phyloP scores from a whole-genome alignment of 1,140 invertebrate species.

The Atta texana region DNA sequence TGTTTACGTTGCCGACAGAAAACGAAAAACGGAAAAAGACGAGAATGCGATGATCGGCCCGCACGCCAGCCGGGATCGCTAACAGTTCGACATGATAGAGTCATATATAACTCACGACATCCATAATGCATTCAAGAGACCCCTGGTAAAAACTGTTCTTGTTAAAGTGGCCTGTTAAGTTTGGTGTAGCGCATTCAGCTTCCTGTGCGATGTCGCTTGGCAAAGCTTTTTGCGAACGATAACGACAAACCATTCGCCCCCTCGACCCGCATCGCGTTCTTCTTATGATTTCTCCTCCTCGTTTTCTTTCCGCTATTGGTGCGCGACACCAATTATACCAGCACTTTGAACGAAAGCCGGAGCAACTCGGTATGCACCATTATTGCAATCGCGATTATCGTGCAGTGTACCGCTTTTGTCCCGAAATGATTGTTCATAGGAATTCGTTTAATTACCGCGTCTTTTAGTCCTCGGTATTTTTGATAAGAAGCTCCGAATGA shows the following conservation, averaged over 20 bases:
- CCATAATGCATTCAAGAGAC: constrained; percentile 83
- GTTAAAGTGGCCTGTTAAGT: constrained; percentile 75
- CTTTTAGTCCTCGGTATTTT: constrained; percentile 19
- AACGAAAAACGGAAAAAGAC: background rate
- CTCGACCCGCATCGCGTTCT: background rate
- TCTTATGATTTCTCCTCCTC: constrained; percentile 33
- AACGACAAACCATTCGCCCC: constrained; percentile 71
- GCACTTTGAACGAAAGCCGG: constrained; percentile 1
- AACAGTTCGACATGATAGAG: constrained; percentile 79
- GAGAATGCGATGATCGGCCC: constrained; percentile 43
- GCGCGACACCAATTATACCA: constrained; percentile 72
- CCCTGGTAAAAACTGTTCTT: constrained; percentile 81
- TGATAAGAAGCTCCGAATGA: background rate
- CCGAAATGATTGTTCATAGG: constrained; percentile 6
- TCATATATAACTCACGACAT: constrained; percentile 84
- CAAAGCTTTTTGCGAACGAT: constrained; percentile 67
- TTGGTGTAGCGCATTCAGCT: constrained; percentile 76
- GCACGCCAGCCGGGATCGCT: constrained; percentile 52
- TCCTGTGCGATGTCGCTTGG: constrained; percentile 60
- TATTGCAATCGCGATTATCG: constrained; percentile 19
- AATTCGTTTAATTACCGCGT: constrained; percentile 30
- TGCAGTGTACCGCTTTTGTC: constrained; percentile 12
- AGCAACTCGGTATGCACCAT: background rate
- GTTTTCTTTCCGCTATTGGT: constrained; percentile 55
- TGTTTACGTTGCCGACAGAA: background rate